These are phyloP conservation scores for Plectrocnemia conspersa DNA, from an alignment of 1,140 invertebrate species.

Conservation along the genomic window DNA sequence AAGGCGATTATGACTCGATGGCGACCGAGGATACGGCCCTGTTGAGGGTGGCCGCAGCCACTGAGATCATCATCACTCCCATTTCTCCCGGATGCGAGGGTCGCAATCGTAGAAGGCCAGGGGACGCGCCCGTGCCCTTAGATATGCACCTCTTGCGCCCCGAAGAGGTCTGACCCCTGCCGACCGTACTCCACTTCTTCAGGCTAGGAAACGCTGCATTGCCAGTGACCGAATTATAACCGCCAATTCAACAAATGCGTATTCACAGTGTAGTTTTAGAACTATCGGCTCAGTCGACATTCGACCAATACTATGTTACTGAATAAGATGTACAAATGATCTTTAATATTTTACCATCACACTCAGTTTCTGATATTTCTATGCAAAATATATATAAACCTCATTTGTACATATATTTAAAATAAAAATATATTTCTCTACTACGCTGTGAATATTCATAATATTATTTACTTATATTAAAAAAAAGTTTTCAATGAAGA, in stretches of 20 bases:
- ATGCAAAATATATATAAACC: too few relatives aligned
- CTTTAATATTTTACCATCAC: too few relatives aligned
- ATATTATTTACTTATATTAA: too few relatives aligned
- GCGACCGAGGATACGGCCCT: constrained; percentile 53
- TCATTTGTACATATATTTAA: constrained; percentile 4
- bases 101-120: constrained; percentile 11
- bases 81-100: constrained; percentile 29
- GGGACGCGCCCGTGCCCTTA: constrained; percentile 39
- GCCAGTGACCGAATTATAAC: constrained; percentile 8
- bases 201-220: constrained; percentile 1
- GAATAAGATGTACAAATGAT: too few relatives aligned
- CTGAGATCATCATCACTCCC: constrained; percentile 48
- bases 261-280: neutral
- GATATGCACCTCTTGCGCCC: constrained; percentile 44
- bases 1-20: constrained; percentile 43
- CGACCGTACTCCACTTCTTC: constrained; percentile 23
- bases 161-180: constrained; percentile 42
- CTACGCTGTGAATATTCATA: constrained; percentile 2
- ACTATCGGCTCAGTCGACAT: neutral
- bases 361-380: too few relatives aligned
- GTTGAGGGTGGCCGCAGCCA: constrained; percentile 44
- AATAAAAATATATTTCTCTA: too few relatives aligned
- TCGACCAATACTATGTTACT: neutral
- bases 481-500: neutral
- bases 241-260: neutral